phyloP scores from a whole-genome alignment of 2,797 vertebrate genomes.

The Brachyalestes nurse region DNA sequence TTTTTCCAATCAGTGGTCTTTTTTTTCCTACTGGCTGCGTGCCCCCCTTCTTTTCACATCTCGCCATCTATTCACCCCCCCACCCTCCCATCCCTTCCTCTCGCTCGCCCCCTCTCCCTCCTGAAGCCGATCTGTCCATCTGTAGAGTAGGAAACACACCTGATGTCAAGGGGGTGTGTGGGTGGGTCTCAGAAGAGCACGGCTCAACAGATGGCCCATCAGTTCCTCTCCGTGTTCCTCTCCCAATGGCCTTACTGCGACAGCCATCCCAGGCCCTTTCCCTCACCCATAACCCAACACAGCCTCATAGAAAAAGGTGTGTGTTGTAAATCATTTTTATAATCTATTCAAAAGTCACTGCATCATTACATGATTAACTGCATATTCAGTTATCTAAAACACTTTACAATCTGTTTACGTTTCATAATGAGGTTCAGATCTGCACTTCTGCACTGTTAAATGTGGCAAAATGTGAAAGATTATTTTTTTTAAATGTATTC shows the following conservation, averaged over 20 bases:
- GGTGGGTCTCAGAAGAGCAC: conserved; percentile 38
- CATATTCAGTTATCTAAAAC: too few species aligned
- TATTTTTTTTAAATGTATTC: too few species aligned
- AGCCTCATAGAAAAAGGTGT: background rate
- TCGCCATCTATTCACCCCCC: background rate
- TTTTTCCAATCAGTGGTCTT: background rate
- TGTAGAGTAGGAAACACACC: conserved; percentile 11
- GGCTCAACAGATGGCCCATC: conserved; percentile 56
- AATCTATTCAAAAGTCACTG: background rate
- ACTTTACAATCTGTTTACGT: too few species aligned
- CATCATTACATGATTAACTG: too few species aligned
- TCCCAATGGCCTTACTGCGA: conserved; percentile 29
- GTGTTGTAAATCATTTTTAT: background rate
- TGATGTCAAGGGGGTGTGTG: conserved; percentile 43
- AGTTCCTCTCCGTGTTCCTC: conserved; percentile 31
- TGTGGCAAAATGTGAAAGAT: too few species aligned
- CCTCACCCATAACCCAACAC: conserved; percentile 21
- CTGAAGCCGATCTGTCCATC: conserved; percentile 47
- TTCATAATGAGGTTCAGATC: too few species aligned
- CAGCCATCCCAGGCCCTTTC: conserved; percentile 40
- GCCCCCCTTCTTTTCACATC: background rate
- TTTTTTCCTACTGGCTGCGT: background rate
- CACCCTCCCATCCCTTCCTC: too few species aligned
- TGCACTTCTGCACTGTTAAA: too few species aligned
- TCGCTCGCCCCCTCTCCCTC: background rate